Evolutionary conservation across 2,888 invertebrate species (phyloP), one percentile per base, ranked within the genome.

Genomic region (Melanchra persicariae): DNA sequence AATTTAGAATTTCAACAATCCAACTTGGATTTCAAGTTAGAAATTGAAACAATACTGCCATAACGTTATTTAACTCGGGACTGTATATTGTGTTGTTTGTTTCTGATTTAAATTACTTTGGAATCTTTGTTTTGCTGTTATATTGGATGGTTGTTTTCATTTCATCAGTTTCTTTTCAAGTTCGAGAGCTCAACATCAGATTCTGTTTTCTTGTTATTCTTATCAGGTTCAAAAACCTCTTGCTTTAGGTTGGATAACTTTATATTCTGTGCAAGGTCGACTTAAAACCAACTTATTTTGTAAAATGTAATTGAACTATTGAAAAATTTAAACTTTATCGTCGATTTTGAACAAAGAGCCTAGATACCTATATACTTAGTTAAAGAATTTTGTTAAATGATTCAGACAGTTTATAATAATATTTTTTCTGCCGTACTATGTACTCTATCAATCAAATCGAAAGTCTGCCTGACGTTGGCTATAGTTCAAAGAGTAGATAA

Each of bases 401-500:
- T 55, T 43, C 26, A 19, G 12, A 9, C 12, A 51, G 4, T 30
- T 30, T 5, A 5, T 30, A 1, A 3, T 6, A 30, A 30, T 30
- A 30, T 30, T 30, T 34, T 34, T 76, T 61, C 55, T 49, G 37
- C 66, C 22, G 9, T 68, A 62, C 61, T 72, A 34, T 52, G 19
- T 78, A 62, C 71, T 73, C 79, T 84, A 89, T 91, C 88, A 89
- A 92, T 92, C 91, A 91, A 88, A 88, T 81, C 79, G 74, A 80
- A 82, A 85, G 82, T 83, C 78, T 82, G 83, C 75, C 84, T 79
- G 64, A 74, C 79, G 87, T 91, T 91, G 92, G 92, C 92, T 85
- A 87, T 88, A 88, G 90, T 92, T 93, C 91, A 91, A 91, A 90
- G 88, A 87, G 85, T 89, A 91, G 91, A 92, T 93, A 93, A 94